Evolutionary conservation across 2,888 invertebrate species (phyloP), one percentile per base, ranked within the genome.

Genomic region (Hyppa rectilinea): DNA sequence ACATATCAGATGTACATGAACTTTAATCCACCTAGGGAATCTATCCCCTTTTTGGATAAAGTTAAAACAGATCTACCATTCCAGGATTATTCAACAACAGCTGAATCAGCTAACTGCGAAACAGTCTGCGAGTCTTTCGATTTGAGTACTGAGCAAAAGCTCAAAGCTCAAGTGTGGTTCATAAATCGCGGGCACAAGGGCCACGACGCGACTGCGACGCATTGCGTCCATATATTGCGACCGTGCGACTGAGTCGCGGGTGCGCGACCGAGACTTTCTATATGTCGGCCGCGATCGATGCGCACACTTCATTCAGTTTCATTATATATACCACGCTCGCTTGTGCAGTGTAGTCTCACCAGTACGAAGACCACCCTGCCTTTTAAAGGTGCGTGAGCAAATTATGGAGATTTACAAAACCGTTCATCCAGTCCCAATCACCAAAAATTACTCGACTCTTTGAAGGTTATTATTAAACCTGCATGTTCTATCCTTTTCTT

Each of bases 231-330:
- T n/a, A n/a, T n/a, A n/a, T n/a, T n/a, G 29, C 66, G 29, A n/a
- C 43, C 17, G 12, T 66, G 23, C 31, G 67, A 40, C 69, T 14
- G 34, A 53, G 20, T 34, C n/a, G 66, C 38, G 4, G 17, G 34
- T 49, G 14, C 9, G 40, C 76, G 75, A 34, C 82, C 70, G 76
- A 83, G 71, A 87, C 90, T 90, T 90, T 90, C 91, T 88, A 87
- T 88, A 87, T 81, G 79, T 81, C 71, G 20, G 26, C 20, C 70
- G 74, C 80, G 71, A 84, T 84, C 80, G 82, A 83, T 83, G 77
- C 75, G 75, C 79, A 83, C 82, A 85, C 81, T 84, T 83, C 68
- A 78, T 68, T 78, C 84, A 81, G 87, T 83, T 88, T 84, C 81
- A 38, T 4, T 58, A 47, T 38, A 47, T 38, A 50, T 38, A 56